Percentiles rank a stretch among this genome's conserved stretches.
phyloP scores from a whole-genome alignment of 2,113 vertebrate species.

The Cololabis saira region DNA sequence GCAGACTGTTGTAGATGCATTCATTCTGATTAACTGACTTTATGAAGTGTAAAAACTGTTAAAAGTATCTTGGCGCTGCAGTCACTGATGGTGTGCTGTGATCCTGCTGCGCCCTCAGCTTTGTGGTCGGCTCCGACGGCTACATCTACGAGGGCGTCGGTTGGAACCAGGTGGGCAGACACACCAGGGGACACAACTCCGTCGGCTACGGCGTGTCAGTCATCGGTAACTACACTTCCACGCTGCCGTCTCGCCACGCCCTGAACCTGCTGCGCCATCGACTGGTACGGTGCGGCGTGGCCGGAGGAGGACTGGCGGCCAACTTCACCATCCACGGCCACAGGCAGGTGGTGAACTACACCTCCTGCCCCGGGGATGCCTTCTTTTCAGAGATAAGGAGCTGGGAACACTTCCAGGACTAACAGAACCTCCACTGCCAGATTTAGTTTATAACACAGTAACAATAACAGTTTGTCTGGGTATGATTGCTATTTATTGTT shows the following conservation, averaged over 20 bases:
- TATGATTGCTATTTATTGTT: conserved; percentile 18
- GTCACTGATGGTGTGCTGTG: neutral
- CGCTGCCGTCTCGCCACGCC: conserved; percentile 66
- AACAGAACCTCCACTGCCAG: conserved; percentile 11
- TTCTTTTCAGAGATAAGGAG: conserved; percentile 83
- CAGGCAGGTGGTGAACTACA: conserved; percentile 84
- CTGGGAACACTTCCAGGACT: conserved; percentile 84
- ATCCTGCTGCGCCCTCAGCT: conserved; percentile 74
- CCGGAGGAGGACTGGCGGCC: conserved; percentile 54
- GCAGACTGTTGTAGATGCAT: too few species aligned
- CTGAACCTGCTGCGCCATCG: conserved; percentile 76
- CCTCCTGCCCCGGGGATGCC: conserved; percentile 85
- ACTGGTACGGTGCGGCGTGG: conserved; percentile 81
- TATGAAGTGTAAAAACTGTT: too few species aligned
- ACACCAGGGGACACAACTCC: conserved; percentile 87
- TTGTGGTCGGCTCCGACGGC: conserved; percentile 90
- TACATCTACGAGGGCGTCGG: conserved; percentile 92
- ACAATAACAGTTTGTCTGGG: neutral
- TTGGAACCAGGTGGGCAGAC: conserved; percentile 86
- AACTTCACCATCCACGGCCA: conserved; percentile 86
- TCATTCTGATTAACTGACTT: too few species aligned
- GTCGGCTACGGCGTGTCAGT: conserved; percentile 86
- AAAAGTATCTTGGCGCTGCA: too few species aligned
- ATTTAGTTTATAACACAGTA: neutral
- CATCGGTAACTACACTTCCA: conserved; percentile 86